Base-by-base conservation (phyloP, 1,140 invertebrate genomes). In the Copidosoma floridanum region DNA sequence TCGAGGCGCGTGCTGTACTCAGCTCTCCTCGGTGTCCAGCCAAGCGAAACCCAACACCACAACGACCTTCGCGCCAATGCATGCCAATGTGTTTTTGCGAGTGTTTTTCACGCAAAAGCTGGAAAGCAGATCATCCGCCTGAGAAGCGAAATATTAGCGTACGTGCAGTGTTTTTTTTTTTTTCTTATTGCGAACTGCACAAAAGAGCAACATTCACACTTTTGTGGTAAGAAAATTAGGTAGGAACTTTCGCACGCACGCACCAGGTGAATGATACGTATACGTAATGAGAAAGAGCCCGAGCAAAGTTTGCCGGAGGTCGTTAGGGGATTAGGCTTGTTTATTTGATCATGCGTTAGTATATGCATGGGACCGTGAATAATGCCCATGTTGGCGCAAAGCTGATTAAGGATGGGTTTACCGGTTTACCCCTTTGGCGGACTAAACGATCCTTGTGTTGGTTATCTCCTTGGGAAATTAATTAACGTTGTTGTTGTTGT, bases 1-100 rank as follows among this genome's bases (percentile, higher is more conserved):
- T 71, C 68, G 69, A 69, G 70, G 64, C 69, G 70, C 70, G 69
- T 69, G 70, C 66, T 71, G 12, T 32, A 32, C 12, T 66, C 47
- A 18, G 32, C 14, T 6, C 3, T n/a, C 35, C 10, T 29, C 12
- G 29, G 7, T 29, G 16, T 29, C 4, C 61, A 63, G 63, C 60
- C 63, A 52, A 67, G 69, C 71, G 68, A 71, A 71, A 71, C 61
- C 43, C 68, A 68, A 69, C 65, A 65, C 66, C 56, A 62, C 64
- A 63, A 67, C 65, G 65, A 68, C 68, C 69, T 70, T 52, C 44
- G 40, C 18, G 29, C 20, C 38, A 53, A 63, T 47, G 12, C 12
- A 29, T 23, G 29, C 40, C 24, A 21, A 21, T 35, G 46, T 35
- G 27, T 44, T 27, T 43, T 37, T 44, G 14, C 20, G 32, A 12